phyloP scores from a whole-genome alignment of 30 jellyfish, hydroid and myxozoan species.

The Hydractinia symbiolongicarpus region DNA sequence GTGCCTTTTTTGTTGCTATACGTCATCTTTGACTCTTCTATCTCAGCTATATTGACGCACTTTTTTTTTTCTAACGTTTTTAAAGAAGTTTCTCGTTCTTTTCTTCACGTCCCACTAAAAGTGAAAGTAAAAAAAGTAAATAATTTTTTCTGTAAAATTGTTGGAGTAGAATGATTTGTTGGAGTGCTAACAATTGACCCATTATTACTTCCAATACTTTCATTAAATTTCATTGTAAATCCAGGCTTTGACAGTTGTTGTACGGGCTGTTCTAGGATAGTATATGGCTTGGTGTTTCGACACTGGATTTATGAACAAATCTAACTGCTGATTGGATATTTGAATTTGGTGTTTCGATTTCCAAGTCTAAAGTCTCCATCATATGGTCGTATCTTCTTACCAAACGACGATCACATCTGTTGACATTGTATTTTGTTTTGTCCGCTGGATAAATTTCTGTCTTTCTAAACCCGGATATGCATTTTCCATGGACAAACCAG shows the following conservation, averaged over 20 bases:
- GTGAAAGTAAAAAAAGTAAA: no score
- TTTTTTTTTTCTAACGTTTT: not conserved
- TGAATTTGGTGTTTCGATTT: conserved; percentile 24
- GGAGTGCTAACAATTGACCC: no score
- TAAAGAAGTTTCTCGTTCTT: not conserved
- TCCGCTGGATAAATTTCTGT: conserved; percentile 28
- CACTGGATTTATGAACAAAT: no score
- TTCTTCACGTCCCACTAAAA: not conserved
- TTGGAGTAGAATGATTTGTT: no score
- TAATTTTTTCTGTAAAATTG: no score
- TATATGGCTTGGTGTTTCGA: no score
- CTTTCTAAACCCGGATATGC: conserved; percentile 30
- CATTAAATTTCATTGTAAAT: no score
- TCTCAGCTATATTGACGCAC: not conserved
- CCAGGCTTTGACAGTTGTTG: no score
- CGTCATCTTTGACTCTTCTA: not conserved
- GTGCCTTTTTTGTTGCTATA: no score
- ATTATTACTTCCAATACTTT: no score
- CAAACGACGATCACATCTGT: conserved; percentile 14
- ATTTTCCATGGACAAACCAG: conserved; percentile 24
- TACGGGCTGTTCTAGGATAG: no score
- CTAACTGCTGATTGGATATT: no score
- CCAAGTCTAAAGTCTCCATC: not conserved
- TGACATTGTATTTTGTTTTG: conserved; percentile 25
- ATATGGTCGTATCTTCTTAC: conserved; percentile 1